Percentiles rank a stretch among this genome's conserved stretches.
phyloP scores from a whole-genome alignment of 2,888 invertebrate species.

The Xestia ashworthii region DNA sequence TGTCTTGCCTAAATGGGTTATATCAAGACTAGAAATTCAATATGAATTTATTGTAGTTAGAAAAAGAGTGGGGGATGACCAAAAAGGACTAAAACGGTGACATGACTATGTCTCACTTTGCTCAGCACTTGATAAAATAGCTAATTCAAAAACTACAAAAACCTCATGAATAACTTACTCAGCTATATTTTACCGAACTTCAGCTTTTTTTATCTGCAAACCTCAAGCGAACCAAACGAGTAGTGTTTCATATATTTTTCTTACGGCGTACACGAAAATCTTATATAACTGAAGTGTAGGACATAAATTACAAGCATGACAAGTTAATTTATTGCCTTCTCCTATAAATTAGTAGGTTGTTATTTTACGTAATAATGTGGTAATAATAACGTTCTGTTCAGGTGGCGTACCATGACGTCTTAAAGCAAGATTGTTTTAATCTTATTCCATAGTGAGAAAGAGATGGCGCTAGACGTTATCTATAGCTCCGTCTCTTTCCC shows the following conservation, averaged over 20 bases:
- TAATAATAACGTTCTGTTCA: conserved; percentile 38
- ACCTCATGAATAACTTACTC: conserved; percentile 8
- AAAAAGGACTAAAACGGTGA: not conserved
- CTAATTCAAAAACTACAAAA: not conserved
- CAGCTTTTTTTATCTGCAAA: conserved; percentile 18
- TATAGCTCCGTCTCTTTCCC: no score
- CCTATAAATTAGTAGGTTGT: conserved; percentile 57
- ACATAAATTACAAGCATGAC: conserved; percentile 57
- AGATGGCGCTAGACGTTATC: no score
- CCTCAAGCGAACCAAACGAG: not conserved
- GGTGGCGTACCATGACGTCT: no score
- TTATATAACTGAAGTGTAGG: conserved; percentile 54
- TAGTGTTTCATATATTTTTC: conserved; percentile 43
- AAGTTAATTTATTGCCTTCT: conserved; percentile 58
- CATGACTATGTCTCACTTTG: no score
- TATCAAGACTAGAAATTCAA: not conserved
- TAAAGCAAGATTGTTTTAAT: no score
- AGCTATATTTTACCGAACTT: conserved; percentile 2
- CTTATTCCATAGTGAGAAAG: no score
- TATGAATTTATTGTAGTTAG: not conserved
- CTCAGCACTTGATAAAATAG: not conserved
- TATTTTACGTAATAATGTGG: conserved; percentile 55
- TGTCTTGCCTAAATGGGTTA: no score
- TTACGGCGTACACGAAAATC: conserved; percentile 43
- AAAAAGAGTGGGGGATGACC: not conserved